A percentile compares a stretch with the other conserved stretches of the same genome.
Evolutionary conservation across 2,113 vertebrate species (phyloP).

Genomic region (Poicephalus gulielmi): DNA sequence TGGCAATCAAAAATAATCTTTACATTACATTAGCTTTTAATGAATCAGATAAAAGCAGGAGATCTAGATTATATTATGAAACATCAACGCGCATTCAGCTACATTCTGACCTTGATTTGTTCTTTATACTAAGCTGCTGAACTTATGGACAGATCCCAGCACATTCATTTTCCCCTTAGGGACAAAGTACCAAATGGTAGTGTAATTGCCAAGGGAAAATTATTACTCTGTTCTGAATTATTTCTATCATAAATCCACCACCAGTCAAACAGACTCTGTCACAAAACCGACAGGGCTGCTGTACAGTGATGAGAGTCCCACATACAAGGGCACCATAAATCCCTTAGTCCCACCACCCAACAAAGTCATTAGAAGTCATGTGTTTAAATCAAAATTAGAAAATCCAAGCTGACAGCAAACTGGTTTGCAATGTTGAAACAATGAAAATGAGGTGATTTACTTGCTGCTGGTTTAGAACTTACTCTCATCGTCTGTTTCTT

Average conservation of each 20-base stretch:
- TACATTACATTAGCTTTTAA: constrained; percentile 36
- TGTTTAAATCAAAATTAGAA: constrained; percentile 73
- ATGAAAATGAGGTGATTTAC: constrained; percentile 68
- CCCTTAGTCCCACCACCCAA: constrained; percentile 43
- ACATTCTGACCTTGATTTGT: constrained; percentile 78
- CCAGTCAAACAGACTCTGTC: constrained; percentile 72
- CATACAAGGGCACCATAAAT: constrained; percentile 70
- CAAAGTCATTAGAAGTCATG: constrained; percentile 70
- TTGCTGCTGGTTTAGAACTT: constrained; percentile 41
- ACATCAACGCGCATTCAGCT: constrained; percentile 14
- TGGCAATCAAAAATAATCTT: constrained; percentile 1
- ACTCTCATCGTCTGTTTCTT: constrained; percentile 14
- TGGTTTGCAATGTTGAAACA: constrained; percentile 47
- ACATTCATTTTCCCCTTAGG: constrained; percentile 77
- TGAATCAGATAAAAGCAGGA: constrained; percentile 31
- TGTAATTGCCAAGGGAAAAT: constrained; percentile 82
- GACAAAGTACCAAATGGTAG: constrained; percentile 82
- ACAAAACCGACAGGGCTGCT: constrained; percentile 69
- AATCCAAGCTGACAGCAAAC: constrained; percentile 46
- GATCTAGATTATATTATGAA: constrained; percentile 13
- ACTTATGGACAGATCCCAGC: constrained; percentile 72
- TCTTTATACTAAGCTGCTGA: constrained; percentile 63
- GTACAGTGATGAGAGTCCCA: constrained; percentile 55
- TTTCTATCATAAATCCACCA: constrained; percentile 77
- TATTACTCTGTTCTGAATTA: constrained; percentile 79